Evolutionary conservation across 2,888 invertebrate species (phyloP).

Genomic region (Holacanthella duospinosa): DNA sequence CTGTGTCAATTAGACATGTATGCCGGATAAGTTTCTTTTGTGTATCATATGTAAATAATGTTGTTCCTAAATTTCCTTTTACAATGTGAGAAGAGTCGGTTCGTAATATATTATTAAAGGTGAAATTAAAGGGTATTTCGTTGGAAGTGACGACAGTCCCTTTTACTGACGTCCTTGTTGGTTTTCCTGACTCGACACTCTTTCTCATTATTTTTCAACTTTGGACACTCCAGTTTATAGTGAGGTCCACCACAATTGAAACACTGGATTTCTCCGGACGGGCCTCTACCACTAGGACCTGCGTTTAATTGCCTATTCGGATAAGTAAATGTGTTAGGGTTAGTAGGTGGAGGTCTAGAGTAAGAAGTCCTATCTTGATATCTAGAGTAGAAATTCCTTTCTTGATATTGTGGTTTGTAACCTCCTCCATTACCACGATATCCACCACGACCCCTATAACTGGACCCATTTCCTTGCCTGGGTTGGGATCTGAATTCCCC

Average conservation of each 20-base stretch:
- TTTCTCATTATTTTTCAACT: neutral
- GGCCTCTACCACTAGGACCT: no score
- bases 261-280: neutral
- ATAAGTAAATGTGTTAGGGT: no score
- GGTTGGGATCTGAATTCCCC: no score
- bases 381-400: neutral
- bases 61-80: neutral
- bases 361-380: no score
- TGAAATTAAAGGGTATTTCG: neutral
- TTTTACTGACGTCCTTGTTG: neutral
- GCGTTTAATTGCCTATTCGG: no score
- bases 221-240: neutral
- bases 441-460: neutral
- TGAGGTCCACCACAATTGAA: neutral
- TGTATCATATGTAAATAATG: no score
- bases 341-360: no score
- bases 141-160: neutral
- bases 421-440: neutral
- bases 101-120: neutral
- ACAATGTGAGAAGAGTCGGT: neutral
- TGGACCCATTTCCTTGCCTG: no score
- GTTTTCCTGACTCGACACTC: neutral
- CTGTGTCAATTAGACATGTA: constrained; percentile 4
- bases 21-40: no score
- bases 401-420: neutral